These are phyloP conservation scores for Drosophila sordidapex DNA, from an alignment of 2,888 invertebrate species.

Conservation along the genomic window DNA sequence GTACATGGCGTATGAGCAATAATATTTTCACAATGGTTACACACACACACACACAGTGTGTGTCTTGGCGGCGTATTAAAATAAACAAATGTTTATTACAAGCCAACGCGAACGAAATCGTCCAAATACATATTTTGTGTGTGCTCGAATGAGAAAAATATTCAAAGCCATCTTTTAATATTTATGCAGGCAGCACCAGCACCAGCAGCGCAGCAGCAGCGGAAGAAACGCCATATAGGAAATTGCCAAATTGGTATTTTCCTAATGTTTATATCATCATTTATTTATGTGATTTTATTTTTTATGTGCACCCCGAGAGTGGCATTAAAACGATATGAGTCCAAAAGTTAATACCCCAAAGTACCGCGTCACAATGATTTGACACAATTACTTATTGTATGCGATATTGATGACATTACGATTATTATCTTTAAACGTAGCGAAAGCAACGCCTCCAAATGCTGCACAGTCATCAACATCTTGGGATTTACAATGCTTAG, in stretches of 20 bases:
- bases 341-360: conserved; percentile 29
- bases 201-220: conserved; percentile 1
- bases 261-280: conserved; percentile 70
- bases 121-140: conserved; percentile 14
- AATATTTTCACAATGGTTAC: conserved; percentile 70
- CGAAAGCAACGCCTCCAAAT: neutral
- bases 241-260: conserved; percentile 72
- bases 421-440: conserved; percentile 12
- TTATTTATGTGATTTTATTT: conserved; percentile 33
- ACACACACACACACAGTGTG: conserved; percentile 84
- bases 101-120: conserved; percentile 16
- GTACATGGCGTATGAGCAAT: conserved; percentile 76
- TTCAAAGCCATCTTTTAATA: conserved; percentile 61
- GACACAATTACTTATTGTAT: conserved; percentile 6
- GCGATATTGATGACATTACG: conserved; percentile 20
- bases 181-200: conserved; percentile 43
- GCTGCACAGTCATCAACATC: conserved; percentile 10
- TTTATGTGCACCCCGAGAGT: conserved; percentile 12
- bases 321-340: conserved; percentile 29
- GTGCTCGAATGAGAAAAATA: conserved; percentile 50
- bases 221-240: conserved; percentile 37
- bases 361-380: conserved; percentile 32
- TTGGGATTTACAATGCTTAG: neutral
- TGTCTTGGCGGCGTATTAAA: conserved; percentile 74
- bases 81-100: conserved; percentile 72